Evolutionary conservation across 2,113 vertebrate species (phyloP).

Genomic region (Caloenas nicobarica): DNA sequence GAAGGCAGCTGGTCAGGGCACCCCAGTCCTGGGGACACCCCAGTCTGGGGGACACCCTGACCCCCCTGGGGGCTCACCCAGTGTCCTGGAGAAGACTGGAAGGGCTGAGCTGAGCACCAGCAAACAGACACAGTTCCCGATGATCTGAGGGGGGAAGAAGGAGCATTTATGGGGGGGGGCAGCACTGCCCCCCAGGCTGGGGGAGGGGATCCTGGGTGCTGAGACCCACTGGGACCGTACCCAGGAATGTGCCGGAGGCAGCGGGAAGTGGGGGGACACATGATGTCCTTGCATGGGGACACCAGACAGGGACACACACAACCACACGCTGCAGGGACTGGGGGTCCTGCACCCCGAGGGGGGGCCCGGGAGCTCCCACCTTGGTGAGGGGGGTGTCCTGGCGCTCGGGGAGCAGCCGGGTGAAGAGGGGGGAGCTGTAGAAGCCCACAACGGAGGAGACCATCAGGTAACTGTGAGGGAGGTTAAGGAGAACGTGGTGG

Average conservation of each 20-base stretch:
- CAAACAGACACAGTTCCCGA: constrained; percentile 94
- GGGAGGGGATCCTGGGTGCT: neutral
- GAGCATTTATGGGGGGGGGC: neutral
- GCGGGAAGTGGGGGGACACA: neutral
- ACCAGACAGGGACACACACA: neutral
- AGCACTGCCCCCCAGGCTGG: neutral
- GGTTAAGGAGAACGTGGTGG: constrained; percentile 10
- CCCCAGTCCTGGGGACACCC: neutral
- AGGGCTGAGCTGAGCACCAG: constrained; percentile 95
- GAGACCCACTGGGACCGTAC: accelerated
- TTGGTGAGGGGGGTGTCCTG: constrained; percentile 92
- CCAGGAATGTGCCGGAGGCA: accelerated
- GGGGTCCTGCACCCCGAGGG: neutral
- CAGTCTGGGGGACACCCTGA: accelerated
- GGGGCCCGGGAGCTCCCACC: constrained; percentile 67
- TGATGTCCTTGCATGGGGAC: accelerated
- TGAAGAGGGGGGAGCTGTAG: constrained; percentile 93
- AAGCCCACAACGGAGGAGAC: constrained; percentile 93
- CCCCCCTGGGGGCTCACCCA: constrained; percentile 78
- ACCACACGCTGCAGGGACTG: accelerated
- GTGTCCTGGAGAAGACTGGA: constrained; percentile 93
- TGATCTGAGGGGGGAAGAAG: constrained; percentile 80
- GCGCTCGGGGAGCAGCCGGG: constrained; percentile 80
- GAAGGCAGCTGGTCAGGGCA: neutral
- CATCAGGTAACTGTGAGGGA: constrained; percentile 87